phyloP scores from a whole-genome alignment of 1,140 invertebrate species.

The Physella acuta region DNA sequence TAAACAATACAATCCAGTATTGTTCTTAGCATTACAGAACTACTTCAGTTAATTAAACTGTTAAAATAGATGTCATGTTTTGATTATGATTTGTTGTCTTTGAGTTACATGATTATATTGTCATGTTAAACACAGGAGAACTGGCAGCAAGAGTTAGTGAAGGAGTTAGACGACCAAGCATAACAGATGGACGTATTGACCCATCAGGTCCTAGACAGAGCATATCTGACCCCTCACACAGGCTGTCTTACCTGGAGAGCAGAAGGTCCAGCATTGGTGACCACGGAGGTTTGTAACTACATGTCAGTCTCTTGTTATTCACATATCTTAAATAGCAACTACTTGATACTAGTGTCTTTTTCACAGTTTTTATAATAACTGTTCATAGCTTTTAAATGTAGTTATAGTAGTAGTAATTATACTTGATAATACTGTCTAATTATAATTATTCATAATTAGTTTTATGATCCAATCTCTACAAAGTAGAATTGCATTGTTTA shows the following conservation, averaged over 20 bases:
- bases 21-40: neutral
- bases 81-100: neutral
- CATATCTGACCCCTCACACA: constrained; percentile 23
- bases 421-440: too few species aligned
- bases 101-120: neutral
- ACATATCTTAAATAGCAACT: too few species aligned
- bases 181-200: constrained; percentile 27
- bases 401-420: too few species aligned
- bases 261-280: constrained; percentile 27
- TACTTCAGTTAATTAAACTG: neutral
- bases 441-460: too few species aligned
- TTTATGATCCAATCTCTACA: too few species aligned
- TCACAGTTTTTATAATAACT: too few species aligned
- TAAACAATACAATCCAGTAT: neutral
- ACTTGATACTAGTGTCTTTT: too few species aligned
- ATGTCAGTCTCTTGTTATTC: too few species aligned
- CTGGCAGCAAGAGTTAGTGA: constrained; percentile 11
- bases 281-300: constrained; percentile 2
- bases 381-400: too few species aligned
- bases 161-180: constrained; percentile 28
- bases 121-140: constrained; percentile 6
- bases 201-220: constrained; percentile 24
- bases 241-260: constrained; percentile 30
- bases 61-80: neutral
- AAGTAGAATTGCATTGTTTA: too few species aligned